A percentile compares a stretch with the other conserved stretches of the same genome.
phyloP scores from a whole-genome alignment of 2,113 vertebrate species.

The Syngnathus floridae region DNA sequence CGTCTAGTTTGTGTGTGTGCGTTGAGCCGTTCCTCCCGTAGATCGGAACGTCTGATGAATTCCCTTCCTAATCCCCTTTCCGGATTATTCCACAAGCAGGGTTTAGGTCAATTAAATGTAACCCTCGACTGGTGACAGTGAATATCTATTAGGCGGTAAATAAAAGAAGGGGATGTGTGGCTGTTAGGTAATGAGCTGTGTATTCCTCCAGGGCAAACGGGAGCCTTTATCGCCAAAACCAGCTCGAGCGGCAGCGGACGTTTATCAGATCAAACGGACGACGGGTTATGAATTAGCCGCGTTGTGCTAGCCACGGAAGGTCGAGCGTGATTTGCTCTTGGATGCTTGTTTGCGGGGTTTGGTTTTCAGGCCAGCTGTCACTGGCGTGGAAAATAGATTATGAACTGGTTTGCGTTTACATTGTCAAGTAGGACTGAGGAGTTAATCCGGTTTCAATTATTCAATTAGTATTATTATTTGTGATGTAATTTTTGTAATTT shows the following conservation, averaged over 20 bases:
- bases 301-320: not conserved
- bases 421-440: too few species aligned
- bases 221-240: constrained; percentile 44
- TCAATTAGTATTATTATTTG: too few species aligned
- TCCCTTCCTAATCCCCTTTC: constrained; percentile 74
- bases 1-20: not conserved
- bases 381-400: not conserved
- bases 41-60: constrained; percentile 77
- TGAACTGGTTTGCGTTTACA: too few species aligned
- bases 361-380: not conserved
- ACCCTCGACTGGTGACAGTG: constrained; percentile 73
- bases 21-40: constrained; percentile 34
- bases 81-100: constrained; percentile 72
- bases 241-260: constrained; percentile 12
- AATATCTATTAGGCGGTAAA: constrained; percentile 80
- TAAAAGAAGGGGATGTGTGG: constrained; percentile 69
- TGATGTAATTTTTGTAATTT: not conserved
- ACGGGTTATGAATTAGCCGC: constrained; percentile 10
- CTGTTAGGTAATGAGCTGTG: constrained; percentile 69
- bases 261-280: constrained; percentile 18
- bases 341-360: not conserved
- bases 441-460: too few species aligned
- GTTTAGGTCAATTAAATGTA: constrained; percentile 80
- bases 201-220: constrained; percentile 52
- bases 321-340: not conserved